Conservation (phyloP, 2,888 invertebrate species). For the Eristalis intricaria region DNA sequence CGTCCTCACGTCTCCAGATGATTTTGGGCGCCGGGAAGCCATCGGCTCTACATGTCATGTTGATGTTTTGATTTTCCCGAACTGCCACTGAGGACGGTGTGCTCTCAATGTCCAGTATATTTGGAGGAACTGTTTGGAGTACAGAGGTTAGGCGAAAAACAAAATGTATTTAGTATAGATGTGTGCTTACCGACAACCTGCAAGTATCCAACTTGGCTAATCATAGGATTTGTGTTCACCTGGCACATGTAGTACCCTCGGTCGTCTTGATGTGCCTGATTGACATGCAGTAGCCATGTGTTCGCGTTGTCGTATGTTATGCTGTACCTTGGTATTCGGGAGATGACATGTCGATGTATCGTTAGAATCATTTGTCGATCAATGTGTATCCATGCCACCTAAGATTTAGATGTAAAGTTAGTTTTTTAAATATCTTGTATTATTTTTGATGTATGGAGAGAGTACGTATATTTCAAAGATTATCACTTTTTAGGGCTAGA, state of each 20-base stretch:
- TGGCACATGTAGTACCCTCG: slow-evolving; percentile 87
- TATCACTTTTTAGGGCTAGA: too few species aligned
- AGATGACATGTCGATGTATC: slow-evolving; percentile 95
- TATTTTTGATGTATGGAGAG: too few species aligned
- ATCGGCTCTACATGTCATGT: slow-evolving; percentile 93
- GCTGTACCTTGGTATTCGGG: slow-evolving; percentile 93
- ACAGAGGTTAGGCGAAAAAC: not conserved
- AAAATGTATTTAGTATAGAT: not conserved
- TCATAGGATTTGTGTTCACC: slow-evolving; percentile 96
- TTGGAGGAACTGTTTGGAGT: slow-evolving; percentile 90
- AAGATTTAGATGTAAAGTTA: slow-evolving; percentile 57
- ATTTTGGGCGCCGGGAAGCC: slow-evolving; percentile 96
- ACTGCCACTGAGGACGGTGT: slow-evolving; percentile 96
- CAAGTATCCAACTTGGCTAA: slow-evolving; percentile 95
- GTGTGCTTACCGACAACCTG: slow-evolving; percentile 92
- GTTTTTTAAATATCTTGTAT: not conserved
- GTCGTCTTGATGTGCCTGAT: slow-evolving; percentile 95
- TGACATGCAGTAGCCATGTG: slow-evolving; percentile 95
- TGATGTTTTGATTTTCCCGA: slow-evolving; percentile 96
- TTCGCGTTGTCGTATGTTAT: slow-evolving; percentile 95
- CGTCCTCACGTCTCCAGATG: slow-evolving; percentile 96
- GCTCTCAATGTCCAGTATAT: slow-evolving; percentile 94
- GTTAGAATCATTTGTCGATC: slow-evolving; percentile 96
- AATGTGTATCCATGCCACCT: slow-evolving; percentile 98
- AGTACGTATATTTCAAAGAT: too few species aligned